Evolutionary conservation across 1,140 invertebrate species (phyloP), one percentile per base, ranked within the genome.

Genomic region (Zaprionus capensis): DNA sequence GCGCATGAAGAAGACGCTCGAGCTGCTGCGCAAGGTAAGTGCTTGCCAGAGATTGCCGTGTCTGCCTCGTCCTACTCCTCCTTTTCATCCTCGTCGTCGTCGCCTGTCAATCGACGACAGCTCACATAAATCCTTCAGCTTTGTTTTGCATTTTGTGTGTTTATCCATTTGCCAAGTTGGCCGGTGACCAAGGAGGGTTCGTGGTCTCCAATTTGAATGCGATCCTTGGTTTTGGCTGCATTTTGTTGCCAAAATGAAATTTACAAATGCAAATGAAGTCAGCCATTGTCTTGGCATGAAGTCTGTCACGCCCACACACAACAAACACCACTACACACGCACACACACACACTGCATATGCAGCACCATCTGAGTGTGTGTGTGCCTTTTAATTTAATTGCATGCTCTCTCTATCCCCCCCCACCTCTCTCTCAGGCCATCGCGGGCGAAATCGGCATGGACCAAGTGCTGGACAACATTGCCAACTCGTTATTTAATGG

Each of bases 361-460:
- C 26, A 38, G 2, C 14, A 36, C 12, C 28, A 12, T 38, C 26
- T 53, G 14, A 14, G 88, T 77, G 76, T 77, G 68, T 73, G 71
- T 80, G 70, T 75, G 72, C 73, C 70, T 91, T 91, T 90, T 91
- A 91, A 90, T 90, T 90, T 90, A 91, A 91, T 90, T 90, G 86
- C 80, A 91, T 84, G 57, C 59, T 70, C 38, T 58, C 22, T 14
- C 31, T 68, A 67, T 68, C 66, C 22, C 15, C 53, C 61, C 49
- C 9, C 22, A 22, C 22, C 7, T 51, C 49, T 22, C 53, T 20
- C 82, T 38, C 81, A 94, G 95, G 97, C 97, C 2, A 94, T 98
- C 56, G 95, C 96, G 51, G 98, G 98, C 46, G 97, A 98, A 94
- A 97, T 98, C 71, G 97, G 97, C 55, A 98, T 98, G 97, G 97